These are phyloP conservation scores for Oceanodroma tethys DNA, from an alignment of 2,113 vertebrate genomes.

Conservation along the genomic window DNA sequence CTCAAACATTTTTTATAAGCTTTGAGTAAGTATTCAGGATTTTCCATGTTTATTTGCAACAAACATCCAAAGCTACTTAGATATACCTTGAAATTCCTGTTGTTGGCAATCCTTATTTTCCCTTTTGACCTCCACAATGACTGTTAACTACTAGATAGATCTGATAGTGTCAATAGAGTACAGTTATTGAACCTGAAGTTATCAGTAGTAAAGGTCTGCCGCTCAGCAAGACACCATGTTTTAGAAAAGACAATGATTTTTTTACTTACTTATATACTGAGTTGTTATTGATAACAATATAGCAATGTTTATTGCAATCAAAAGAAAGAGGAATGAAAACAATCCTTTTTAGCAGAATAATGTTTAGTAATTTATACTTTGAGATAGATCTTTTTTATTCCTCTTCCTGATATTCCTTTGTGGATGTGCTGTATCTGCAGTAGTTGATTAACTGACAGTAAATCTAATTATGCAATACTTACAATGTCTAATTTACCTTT, in stretches of 20 bases:
- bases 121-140: neutral
- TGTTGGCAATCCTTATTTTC: neutral
- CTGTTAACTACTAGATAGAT: neutral
- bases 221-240: neutral
- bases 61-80: neutral
- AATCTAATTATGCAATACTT: constrained; percentile 52
- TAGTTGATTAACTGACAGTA: constrained; percentile 52
- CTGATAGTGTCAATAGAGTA: neutral
- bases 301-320: neutral
- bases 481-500: constrained; percentile 61
- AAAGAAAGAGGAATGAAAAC: neutral
- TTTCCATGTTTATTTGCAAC: neutral
- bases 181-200: neutral
- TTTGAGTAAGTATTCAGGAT: neutral
- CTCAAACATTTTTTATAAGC: neutral
- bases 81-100: neutral
- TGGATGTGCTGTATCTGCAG: constrained; percentile 23
- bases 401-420: neutral
- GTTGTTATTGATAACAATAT: neutral
- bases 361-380: neutral
- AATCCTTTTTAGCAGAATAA: neutral
- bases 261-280: neutral
- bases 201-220: neutral
- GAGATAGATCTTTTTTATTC: neutral
- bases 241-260: neutral